phyloP scores from a whole-genome alignment of 2,797 vertebrate species.

The Balearica regulorum region DNA sequence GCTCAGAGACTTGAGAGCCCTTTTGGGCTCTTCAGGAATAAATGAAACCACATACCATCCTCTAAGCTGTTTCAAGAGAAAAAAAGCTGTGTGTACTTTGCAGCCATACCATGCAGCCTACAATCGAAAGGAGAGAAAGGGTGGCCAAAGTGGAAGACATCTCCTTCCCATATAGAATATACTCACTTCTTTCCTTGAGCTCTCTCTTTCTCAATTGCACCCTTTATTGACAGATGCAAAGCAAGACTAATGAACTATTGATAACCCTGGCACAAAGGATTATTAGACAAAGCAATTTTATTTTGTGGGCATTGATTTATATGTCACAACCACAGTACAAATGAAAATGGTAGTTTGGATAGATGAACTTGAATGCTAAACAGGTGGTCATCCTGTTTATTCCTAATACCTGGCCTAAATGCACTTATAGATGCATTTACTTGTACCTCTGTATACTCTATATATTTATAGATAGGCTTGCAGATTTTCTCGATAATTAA shows the following conservation, averaged over 20 bases:
- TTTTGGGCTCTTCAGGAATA: background rate
- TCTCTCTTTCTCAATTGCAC: background rate
- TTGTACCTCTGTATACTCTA: background rate
- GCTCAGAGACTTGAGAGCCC: background rate
- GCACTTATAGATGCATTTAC: background rate
- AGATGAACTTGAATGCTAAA: slow-evolving; percentile 5
- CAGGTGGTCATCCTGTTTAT: background rate
- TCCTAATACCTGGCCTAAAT: background rate
- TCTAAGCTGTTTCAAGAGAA: background rate
- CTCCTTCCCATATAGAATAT: background rate
- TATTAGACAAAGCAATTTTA: slow-evolving; percentile 47
- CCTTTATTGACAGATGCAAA: slow-evolving; percentile 33
- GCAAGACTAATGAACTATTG: slow-evolving; percentile 55
- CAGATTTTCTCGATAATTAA: background rate
- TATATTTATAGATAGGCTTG: rapidly evolving
- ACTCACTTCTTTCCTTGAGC: background rate
- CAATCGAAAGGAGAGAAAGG: background rate
- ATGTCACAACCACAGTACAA: background rate
- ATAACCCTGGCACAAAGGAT: slow-evolving; percentile 40
- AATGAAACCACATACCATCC: background rate
- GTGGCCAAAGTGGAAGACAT: background rate
- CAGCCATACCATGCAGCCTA: background rate
- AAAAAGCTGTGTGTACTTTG: rapidly evolving
- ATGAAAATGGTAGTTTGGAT: background rate
- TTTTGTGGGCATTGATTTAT: slow-evolving; percentile 40